Percentiles rank a stretch among this genome's conserved stretches.
phyloP scores from a whole-genome alignment of 1,140 invertebrate genomes.

The Saccostrea echinata region DNA sequence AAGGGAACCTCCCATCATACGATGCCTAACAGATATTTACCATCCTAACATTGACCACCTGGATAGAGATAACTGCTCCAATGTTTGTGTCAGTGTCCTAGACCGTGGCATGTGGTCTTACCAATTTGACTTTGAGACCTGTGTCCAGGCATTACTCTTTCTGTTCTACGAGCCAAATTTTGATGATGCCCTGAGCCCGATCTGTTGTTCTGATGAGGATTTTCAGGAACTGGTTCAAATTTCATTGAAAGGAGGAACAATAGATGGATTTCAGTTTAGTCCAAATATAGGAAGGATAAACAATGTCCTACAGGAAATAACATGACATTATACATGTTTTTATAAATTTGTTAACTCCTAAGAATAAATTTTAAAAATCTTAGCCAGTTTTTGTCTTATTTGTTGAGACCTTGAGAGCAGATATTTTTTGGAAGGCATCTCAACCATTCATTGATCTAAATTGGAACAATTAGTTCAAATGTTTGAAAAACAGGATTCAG shows the following conservation, averaged over 20 bases:
- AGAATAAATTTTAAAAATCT: neutral
- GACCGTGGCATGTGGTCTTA: slow-evolving; percentile 64
- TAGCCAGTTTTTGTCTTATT: neutral
- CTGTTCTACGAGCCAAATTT: slow-evolving; percentile 72
- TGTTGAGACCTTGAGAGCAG: neutral
- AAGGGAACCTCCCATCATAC: slow-evolving; percentile 57
- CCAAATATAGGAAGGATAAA: slow-evolving; percentile 50
- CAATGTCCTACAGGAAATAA: neutral
- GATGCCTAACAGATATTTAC: slow-evolving; percentile 70
- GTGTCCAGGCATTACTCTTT: slow-evolving; percentile 70
- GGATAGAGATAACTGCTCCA: slow-evolving; percentile 51
- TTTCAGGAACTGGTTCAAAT: slow-evolving; percentile 66
- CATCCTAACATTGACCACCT: slow-evolving; percentile 74
- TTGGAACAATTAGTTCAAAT: too few species aligned
- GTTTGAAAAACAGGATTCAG: too few species aligned
- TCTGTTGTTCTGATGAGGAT: slow-evolving; percentile 62
- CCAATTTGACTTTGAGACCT: slow-evolving; percentile 62
- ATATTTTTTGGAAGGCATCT: neutral
- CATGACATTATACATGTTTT: neutral
- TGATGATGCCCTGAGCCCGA: slow-evolving; percentile 68
- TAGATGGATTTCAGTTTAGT: slow-evolving; percentile 63
- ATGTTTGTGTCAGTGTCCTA: slow-evolving; percentile 71
- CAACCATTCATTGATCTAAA: too few species aligned
- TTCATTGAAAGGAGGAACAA: slow-evolving; percentile 64
- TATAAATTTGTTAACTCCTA: neutral